Conservation (phyloP, 2,888 invertebrate species). For the Drosophila demipolita region DNA sequence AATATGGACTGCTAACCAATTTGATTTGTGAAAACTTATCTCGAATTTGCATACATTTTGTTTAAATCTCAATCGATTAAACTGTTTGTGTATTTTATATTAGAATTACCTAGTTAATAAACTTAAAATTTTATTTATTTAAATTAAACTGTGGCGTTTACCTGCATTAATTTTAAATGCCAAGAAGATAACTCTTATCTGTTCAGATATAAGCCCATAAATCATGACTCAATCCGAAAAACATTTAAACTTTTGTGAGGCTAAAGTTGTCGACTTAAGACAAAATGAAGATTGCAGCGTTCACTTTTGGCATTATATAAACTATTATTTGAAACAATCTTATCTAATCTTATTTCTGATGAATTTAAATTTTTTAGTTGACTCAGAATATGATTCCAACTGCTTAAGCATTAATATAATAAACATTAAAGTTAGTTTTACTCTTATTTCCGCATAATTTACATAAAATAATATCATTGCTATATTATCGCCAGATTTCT, state of each 20-base stretch:
- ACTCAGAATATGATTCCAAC: not conserved
- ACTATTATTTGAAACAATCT: not conserved
- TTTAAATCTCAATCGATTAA: not conserved
- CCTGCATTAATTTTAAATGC: not conserved
- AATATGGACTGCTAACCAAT: not conserved
- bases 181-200: too few species aligned
- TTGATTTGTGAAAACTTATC: not conserved
- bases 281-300: not conserved
- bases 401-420: not conserved
- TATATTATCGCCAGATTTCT: not conserved
- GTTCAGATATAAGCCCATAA: not conserved
- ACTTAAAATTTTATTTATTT: not conserved
- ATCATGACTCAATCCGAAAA: not conserved
- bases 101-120: not conserved
- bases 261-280: not conserved
- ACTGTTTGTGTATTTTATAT: not conserved
- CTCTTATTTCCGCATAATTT: not conserved
- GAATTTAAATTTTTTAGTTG: not conserved
- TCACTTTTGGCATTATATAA: not conserved
- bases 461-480: not conserved
- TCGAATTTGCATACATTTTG: not conserved
- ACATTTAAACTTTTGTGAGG: not conserved
- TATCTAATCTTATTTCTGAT: not conserved
- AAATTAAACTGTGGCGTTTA: not conserved
- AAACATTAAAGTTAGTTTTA: not conserved